Evolutionary conservation across 1,140 invertebrate genomes (phyloP), one percentile per base, ranked within the genome.

Genomic region (Cydia amplana): DNA sequence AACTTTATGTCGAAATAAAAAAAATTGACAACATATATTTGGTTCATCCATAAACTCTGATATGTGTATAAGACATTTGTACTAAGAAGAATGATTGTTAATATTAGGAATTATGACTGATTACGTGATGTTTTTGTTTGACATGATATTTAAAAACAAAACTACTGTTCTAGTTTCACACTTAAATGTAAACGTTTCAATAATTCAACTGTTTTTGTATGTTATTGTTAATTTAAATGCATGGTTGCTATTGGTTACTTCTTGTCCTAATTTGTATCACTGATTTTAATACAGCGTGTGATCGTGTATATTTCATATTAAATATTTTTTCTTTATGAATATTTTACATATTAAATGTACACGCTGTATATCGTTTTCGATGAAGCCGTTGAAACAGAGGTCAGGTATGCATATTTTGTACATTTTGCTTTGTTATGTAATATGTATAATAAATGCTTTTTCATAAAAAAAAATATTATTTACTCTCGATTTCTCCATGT

Each of bases 391-490:
- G 7, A 9, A 23, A 23, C 23, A 55, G 18, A 23, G 18, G n/a
- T 23, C 20, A 60, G 6, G 51, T 4, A 23, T 51, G 49, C 49
- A 51, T 60, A 60, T 60, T 18, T 55, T 23, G 55, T 60, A 60
- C 55, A 60, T 60, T 60, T 60, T 60, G 55, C 55, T 23, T 23
- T 60, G 10, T 23, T 0, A 9, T 55, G 51, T 55, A 55, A 18
- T 60, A 60, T 23, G 55, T 60, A 60, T 60, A 60, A 60, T 60
- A 60, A 60, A 60, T 60, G 55, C 55, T 23, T 60, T 55, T 60
- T 23, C 55, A 23, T n/a, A n/a, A n/a, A n/a, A n/a, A n/a, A n/a
- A n/a, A n/a, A n/a, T n/a, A n/a, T n/a, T n/a, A 18, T 6, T 6
- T 55, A 6, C n/a, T 23, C 55, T 9, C 36, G 36, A 40, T 40